phyloP scores from a whole-genome alignment of 1,140 invertebrate species.

The Drosophila oshimai region DNA sequence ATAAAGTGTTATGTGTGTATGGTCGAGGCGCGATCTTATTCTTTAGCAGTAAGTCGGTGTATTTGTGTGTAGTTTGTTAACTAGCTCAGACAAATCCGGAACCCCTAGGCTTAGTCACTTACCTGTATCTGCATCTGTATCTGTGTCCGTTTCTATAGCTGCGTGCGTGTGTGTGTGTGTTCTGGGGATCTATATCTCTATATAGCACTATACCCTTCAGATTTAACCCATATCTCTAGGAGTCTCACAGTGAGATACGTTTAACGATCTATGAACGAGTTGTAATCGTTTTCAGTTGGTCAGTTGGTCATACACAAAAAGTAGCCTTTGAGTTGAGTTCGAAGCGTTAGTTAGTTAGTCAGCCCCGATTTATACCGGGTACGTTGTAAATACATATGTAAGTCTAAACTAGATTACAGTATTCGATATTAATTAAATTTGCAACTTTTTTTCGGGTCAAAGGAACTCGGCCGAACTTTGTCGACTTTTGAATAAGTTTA shows the following conservation, averaged over 20 bases:
- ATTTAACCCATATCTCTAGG: not conserved
- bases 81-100: slow-evolving; percentile 49
- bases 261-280: slow-evolving; percentile 8
- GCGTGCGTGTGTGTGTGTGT: not conserved
- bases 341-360: slow-evolving; percentile 28
- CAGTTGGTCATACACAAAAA: not conserved
- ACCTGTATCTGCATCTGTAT: not conserved
- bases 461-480: not conserved
- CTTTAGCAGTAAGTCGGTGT: slow-evolving; percentile 44
- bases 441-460: not conserved
- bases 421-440: not conserved
- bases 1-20: slow-evolving; percentile 9
- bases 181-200: not conserved
- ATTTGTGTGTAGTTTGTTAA: slow-evolving; percentile 37
- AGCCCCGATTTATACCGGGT: slow-evolving; percentile 3
- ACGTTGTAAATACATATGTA: slow-evolving; percentile 30
- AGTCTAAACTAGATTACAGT: slow-evolving; percentile 25
- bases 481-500: not conserved
- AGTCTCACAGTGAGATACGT: not conserved
- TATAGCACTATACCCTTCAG: not conserved
- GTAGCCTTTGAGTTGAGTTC: slow-evolving; percentile 30
- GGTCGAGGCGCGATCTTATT: slow-evolving; percentile 5
- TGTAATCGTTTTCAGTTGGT: slow-evolving; percentile 18
- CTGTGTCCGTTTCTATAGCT: not conserved
- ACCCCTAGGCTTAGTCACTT: slow-evolving; percentile 1